Evolutionary conservation across 2,888 invertebrate species (phyloP), one percentile per base, ranked within the genome.

Genomic region (Crossocerus cetratus): DNA sequence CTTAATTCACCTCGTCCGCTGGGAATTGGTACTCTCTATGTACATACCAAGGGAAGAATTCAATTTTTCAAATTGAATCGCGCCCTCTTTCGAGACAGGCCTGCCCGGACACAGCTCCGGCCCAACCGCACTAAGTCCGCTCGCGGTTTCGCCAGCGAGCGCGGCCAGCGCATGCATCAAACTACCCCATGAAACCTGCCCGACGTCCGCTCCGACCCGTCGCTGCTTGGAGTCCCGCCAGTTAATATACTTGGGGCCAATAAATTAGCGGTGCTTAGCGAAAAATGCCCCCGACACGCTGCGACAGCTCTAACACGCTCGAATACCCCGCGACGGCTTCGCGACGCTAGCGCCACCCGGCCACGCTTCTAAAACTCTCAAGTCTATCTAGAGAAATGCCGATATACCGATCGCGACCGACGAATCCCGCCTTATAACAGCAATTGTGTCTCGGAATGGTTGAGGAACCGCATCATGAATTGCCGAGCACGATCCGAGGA

Each of bases 191-290:
- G 32, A 32, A 32, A 32, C 8, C 11, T n/a, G n/a, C 65, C 72
- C 69, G 59, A 71, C 71, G 73, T 73, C 76, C 78, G 67, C 70
- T 82, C 57, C 58, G 69, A 43, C 8, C 16, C 23, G 72, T 69
- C 70, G 54, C 53, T 53, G 73, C 79, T 79, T 82, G 82, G 80
- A 80, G 79, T 65, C 65, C 65, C 73, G 82, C 82, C 80, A 82
- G 82, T 82, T 80, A 82, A 80, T 80, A 79, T 82, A 80, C 82
- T 80, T 69, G 55, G 60, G 8, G 42, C 61, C 65, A 61, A 80
- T 80, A 81, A 80, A 80, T 80, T 72, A 72, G 32, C 72, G n/a
- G 5, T 32, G 53, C 23, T 22, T 56, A 53, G 63, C 71, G 76
- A 80, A 82, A 82, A 82, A 67, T 73, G 43, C 44, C 14, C 49